Evolutionary conservation across 1,140 invertebrate genomes (phyloP), one percentile per base, ranked within the genome.

Genomic region (Drosophila mayri): DNA sequence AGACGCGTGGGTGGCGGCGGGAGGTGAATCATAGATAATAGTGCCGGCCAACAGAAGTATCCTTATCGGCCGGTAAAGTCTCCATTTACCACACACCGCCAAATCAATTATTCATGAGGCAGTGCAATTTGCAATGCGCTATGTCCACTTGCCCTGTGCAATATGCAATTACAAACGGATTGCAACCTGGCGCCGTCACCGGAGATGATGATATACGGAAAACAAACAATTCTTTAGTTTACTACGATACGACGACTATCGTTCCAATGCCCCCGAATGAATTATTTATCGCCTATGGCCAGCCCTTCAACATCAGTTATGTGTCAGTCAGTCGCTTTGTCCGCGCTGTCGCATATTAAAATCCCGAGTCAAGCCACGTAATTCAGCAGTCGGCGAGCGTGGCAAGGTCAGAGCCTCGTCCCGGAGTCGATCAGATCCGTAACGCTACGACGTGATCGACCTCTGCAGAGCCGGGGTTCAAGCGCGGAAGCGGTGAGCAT

Each of bases 201-300:
- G 25, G 62, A 44, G 38, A 46, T 55, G 41, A 47, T 46, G 41
- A 18, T 25, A 70, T 54, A 46, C 66, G 66, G 66, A 67, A 70
- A 70, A 67, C 63, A 80, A 67, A 75, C 46, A 68, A 64, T 80
- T 80, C 57, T 63, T 70, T 52, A 11, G 20, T 30, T 67, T 58
- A 41, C 46, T 50, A 41, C 61, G 46, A 35, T 54, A 37, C 50
- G 32, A 20, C 30, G 5, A 50, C 25, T 40, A 40, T 46, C 57
- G 38, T 32, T 65, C 28, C 32, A 50, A 41, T 49, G 32, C 25
- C 44, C 60, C 50, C 50, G 59, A 81, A 82, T 81, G 61, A 81
- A 81, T 81, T 82, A 81, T 81, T 81, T 71, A 68, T 82, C 58
- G 47, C 35, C 20, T 65, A 32, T 71, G 59, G 50, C 43, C 60